Percentiles rank a stretch among this genome's conserved stretches.
These are phyloP conservation scores for Callopanchax toddi DNA, from an alignment of 2,113 vertebrate genomes.

Conservation along the genomic window DNA sequence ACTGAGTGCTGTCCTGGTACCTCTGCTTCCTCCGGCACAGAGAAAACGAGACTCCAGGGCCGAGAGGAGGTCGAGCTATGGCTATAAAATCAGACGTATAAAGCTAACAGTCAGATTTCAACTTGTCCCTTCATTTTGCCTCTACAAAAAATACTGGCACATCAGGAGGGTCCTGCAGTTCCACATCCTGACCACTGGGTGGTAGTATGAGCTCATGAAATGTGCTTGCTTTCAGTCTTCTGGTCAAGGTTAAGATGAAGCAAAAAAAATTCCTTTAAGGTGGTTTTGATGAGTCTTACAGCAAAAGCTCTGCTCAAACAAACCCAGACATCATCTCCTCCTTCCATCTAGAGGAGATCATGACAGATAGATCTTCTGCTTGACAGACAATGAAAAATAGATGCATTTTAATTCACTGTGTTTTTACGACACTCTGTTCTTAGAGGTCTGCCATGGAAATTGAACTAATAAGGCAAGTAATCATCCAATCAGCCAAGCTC, in stretches of 20 bases:
- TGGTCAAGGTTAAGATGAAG: conserved; percentile 67
- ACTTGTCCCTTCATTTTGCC: conserved; percentile 19
- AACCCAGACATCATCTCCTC: conserved; percentile 2
- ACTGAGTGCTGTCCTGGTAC: conserved; percentile 20
- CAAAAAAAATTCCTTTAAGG: conserved; percentile 25
- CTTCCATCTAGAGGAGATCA: neutral
- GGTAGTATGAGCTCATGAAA: conserved; percentile 45
- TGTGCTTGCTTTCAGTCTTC: conserved; percentile 2
- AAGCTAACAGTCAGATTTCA: conserved; percentile 70
- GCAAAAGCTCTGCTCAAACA: conserved; percentile 17
- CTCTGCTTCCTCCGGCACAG: conserved; percentile 4
- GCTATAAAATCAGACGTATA: conserved; percentile 49
- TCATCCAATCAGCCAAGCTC: conserved; percentile 58
- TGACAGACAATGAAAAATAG: neutral
- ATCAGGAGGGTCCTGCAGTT: conserved; percentile 24
- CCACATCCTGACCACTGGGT: conserved; percentile 45
- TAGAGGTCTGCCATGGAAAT: conserved; percentile 43
- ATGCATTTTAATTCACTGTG: neutral
- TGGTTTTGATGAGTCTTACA: conserved; percentile 27
- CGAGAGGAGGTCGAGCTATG: conserved; percentile 34
- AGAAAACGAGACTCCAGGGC: conserved; percentile 1
- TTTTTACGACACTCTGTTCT: conserved; percentile 7
- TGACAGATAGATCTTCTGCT: neutral
- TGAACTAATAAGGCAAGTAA: conserved; percentile 61
- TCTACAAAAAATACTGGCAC: neutral